Evolutionary conservation across 2,113 vertebrate species (phyloP), one percentile per base, ranked within the genome.

Genomic region (Xenopus laevis): DNA sequence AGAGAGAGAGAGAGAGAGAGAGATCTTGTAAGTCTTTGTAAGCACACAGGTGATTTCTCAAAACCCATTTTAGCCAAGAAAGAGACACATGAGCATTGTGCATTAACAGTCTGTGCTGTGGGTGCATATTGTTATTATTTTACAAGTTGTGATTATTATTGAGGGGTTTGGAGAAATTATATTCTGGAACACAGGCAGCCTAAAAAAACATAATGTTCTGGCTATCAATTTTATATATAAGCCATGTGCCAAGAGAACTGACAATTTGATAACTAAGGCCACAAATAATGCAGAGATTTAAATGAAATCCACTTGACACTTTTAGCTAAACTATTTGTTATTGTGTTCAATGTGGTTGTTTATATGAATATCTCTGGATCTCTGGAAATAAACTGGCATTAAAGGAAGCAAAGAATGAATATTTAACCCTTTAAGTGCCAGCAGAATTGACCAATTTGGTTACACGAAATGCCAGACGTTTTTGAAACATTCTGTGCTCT

Each of bases 341-440:
- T 30, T 9, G 9, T 57, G 75, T 5, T 13, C 76, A 3, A 52
- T 72, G 5, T n/a, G 23, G 27, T 30, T 57, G 68, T 72, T 21
- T 1, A 0, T 5, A 17, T 63, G 11, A 66, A 23, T 74, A 61
- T 66, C 30, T n/a, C n/a, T n/a, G n/a, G n/a, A n/a, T n/a, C n/a
- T n/a, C 45, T 71, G 69, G 33, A 40, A 79, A 68, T 76, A 69
- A 69, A 61, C 45, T 55, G 59, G 33, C 52, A 59, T 70, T 52
- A 50, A 64, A 69, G 70, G 16, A 20, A 20, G 23, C n/a, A 4
- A n/a, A n/a, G 10, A 46, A 77, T 77, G 27, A 70, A 70, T 77
- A 77, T 70, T 70, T 63, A 57, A 69, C n/a, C n/a, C n/a, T n/a
- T n/a, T n/a, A n/a, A n/a, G n/a, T n/a, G n/a, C n/a, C n/a, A n/a